These are phyloP conservation scores for Spicauda simplicius DNA, from an alignment of 2,888 invertebrate species.

Conservation along the genomic window DNA sequence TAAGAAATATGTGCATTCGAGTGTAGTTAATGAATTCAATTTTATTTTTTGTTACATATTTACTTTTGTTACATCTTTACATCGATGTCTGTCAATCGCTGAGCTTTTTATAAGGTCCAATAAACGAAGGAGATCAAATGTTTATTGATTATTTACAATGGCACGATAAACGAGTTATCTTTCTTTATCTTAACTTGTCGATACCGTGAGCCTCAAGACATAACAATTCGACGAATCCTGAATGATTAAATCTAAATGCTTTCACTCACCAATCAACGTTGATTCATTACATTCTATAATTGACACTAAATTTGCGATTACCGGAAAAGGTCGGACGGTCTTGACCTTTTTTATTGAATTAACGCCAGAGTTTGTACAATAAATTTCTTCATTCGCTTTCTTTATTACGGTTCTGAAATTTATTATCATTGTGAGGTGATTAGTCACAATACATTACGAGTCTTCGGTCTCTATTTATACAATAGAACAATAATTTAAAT, in stretches of 20 bases:
- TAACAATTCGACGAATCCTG: constrained; percentile 57
- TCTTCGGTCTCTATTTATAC: not conserved
- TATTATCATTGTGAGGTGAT: constrained; percentile 20
- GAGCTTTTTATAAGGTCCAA: constrained; percentile 8
- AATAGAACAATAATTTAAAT: not conserved
- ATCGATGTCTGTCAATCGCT: constrained; percentile 7
- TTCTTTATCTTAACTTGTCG: constrained; percentile 49
- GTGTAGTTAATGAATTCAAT: constrained; percentile 8
- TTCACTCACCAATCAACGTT: constrained; percentile 68
- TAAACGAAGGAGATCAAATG: constrained; percentile 7
- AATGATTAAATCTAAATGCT: constrained; percentile 68
- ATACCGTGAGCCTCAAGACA: constrained; percentile 46
- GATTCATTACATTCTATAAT: constrained; percentile 77
- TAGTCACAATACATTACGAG: constrained; percentile 15
- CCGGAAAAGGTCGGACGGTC: constrained; percentile 62
- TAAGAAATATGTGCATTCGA: not conserved
- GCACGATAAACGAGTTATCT: constrained; percentile 43
- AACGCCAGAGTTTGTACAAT: constrained; percentile 45
- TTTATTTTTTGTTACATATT: constrained; percentile 7
- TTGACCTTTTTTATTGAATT: constrained; percentile 70
- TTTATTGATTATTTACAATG: constrained; percentile 38
- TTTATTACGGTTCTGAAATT: constrained; percentile 34
- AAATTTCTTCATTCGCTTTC: constrained; percentile 38
- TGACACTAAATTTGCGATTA: constrained; percentile 69
- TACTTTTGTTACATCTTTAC: constrained; percentile 11